These are phyloP conservation scores for Eublepharis macularius DNA, from an alignment of 2,113 vertebrate species.

Conservation along the genomic window DNA sequence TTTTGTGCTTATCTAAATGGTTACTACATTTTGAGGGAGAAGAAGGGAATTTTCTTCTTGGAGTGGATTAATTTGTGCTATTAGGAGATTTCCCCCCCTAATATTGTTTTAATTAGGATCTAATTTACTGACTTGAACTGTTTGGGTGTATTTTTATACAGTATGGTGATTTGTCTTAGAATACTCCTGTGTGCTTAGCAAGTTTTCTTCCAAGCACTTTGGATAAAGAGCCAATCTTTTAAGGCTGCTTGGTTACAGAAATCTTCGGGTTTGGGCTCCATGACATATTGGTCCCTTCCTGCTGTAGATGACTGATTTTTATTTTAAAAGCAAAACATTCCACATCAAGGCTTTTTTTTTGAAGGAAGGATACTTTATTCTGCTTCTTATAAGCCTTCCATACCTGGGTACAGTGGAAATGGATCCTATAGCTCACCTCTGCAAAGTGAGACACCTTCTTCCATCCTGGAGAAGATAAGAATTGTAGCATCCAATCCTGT, in stretches of 20 bases:
- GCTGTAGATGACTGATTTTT: too few species aligned
- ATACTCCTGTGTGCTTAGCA: neutral
- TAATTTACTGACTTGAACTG: neutral
- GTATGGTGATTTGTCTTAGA: neutral
- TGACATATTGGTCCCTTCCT: neutral
- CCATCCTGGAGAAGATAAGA: too few species aligned
- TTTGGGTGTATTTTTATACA: neutral
- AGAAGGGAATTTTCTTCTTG: neutral
- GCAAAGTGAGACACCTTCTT: too few species aligned
- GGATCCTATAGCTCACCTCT: too few species aligned
- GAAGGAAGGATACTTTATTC: neutral
- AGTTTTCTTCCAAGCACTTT: neutral
- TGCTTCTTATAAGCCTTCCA: neutral
- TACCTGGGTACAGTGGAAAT: too few species aligned
- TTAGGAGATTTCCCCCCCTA: neutral
- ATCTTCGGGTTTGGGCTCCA: neutral
- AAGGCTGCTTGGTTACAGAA: neutral
- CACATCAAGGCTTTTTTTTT: neutral
- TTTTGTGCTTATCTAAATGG: neutral
- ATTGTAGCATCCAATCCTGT: neutral
- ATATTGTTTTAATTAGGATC: neutral
- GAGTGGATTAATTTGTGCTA: neutral
- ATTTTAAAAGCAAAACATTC: neutral
- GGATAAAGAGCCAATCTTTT: neutral
- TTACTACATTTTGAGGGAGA: neutral